Conservation (phyloP, 1,140 invertebrate genomes). For the Drosophila repletoides region DNA sequence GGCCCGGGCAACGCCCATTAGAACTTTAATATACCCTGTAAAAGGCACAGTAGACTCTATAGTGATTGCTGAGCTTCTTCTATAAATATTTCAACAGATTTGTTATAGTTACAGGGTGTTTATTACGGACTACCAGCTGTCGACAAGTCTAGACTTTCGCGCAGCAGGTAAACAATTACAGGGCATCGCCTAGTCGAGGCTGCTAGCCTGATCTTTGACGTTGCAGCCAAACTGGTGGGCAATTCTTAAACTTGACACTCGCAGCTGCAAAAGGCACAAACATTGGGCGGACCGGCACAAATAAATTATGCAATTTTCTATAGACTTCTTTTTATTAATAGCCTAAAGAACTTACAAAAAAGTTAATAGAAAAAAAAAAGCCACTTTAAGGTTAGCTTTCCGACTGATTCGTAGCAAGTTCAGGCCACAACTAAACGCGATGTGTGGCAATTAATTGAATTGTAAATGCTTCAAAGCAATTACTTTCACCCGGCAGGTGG, state of each 20-base stretch:
- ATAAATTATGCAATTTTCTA: no score
- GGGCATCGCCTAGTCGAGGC: neutral
- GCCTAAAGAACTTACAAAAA: conserved; percentile 14
- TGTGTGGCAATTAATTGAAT: conserved; percentile 1
- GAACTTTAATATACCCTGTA: conserved; percentile 10
- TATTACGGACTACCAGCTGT: no score
- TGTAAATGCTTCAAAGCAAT: conserved; percentile 2
- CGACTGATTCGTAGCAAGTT: neutral
- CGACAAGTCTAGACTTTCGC: no score
- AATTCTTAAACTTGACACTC: conserved; percentile 19
- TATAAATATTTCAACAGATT: no score
- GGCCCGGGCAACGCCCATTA: conserved; percentile 5
- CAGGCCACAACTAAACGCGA: neutral
- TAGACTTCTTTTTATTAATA: no score
- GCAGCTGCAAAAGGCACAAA: neutral
- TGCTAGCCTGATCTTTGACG: neutral
- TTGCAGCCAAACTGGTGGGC: neutral
- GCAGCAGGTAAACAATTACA: neutral
- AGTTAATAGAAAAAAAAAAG: neutral
- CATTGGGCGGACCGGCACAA: conserved; percentile 51
- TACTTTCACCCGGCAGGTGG: conserved; percentile 18
- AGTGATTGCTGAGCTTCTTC: no score
- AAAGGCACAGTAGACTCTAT: neutral
- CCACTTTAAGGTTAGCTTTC: neutral
- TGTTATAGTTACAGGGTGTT: no score